These are phyloP conservation scores for Prunella fulvescens DNA, from an alignment of 2,113 vertebrate genomes.

Conservation along the genomic window DNA sequence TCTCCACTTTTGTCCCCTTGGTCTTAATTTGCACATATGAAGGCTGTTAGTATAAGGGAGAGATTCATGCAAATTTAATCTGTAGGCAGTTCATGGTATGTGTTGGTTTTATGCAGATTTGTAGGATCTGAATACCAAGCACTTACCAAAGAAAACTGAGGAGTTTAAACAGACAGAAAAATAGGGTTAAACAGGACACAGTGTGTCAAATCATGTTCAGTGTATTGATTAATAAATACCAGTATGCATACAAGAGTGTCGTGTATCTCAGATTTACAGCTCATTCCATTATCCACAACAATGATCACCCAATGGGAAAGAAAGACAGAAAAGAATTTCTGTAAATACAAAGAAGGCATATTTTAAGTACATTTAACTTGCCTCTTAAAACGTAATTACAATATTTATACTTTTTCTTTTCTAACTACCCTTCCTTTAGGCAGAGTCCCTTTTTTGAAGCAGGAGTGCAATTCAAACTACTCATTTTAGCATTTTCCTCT, in stretches of 20 bases:
- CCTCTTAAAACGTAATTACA: slow-evolving; percentile 61
- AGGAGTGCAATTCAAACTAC: slow-evolving; percentile 1
- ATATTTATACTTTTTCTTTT: slow-evolving; percentile 50
- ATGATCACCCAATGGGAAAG: slow-evolving; percentile 53
- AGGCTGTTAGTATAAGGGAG: slow-evolving; percentile 65
- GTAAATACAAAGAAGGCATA: slow-evolving; percentile 70
- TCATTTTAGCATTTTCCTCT: slow-evolving; percentile 18
- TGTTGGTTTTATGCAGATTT: slow-evolving; percentile 76
- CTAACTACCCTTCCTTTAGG: slow-evolving; percentile 50
- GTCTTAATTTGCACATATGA: slow-evolving; percentile 67
- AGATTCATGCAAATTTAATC: slow-evolving; percentile 68
- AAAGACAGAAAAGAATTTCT: slow-evolving; percentile 61
- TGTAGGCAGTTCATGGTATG: slow-evolving; percentile 63
- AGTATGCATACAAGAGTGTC: slow-evolving; percentile 66
- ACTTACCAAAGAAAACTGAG: slow-evolving; percentile 74
- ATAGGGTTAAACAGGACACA: slow-evolving; percentile 68
- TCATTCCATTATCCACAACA: slow-evolving; percentile 56
- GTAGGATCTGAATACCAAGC: slow-evolving; percentile 74
- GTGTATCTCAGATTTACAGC: slow-evolving; percentile 53
- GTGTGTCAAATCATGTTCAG: slow-evolving; percentile 68
- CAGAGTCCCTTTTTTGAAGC: slow-evolving; percentile 20
- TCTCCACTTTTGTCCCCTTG: slow-evolving; percentile 67
- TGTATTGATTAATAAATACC: slow-evolving; percentile 71
- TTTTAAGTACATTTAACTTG: slow-evolving; percentile 64
- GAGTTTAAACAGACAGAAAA: slow-evolving; percentile 70